Conservation (phyloP, 2,113 vertebrate genomes). For the Gasterosteus aculeatus region DNA sequence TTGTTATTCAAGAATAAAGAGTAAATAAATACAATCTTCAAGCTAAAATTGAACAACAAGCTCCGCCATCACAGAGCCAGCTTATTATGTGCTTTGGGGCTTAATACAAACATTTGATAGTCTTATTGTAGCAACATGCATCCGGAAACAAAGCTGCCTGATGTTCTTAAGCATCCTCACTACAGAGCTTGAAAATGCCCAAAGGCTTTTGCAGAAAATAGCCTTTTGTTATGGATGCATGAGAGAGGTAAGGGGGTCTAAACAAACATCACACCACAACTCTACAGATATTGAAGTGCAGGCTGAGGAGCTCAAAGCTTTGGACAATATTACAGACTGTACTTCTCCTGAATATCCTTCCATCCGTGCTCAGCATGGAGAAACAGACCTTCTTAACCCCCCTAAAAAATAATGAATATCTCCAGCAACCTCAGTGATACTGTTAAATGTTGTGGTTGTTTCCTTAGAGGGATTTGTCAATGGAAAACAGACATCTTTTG, state of each 20-base stretch:
- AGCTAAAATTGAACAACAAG: constrained; percentile 59
- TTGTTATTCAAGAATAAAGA: constrained; percentile 62
- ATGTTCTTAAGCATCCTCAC: constrained; percentile 69
- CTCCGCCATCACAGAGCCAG: constrained; percentile 43
- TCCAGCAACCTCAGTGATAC: constrained; percentile 58
- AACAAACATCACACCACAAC: constrained; percentile 60
- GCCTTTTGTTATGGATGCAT: constrained; percentile 65
- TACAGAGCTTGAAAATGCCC: constrained; percentile 61
- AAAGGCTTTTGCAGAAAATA: constrained; percentile 65
- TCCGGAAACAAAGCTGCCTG: constrained; percentile 71
- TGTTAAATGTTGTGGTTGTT: constrained; percentile 59
- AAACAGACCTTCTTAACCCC: constrained; percentile 42
- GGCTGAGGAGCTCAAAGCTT: constrained; percentile 73
- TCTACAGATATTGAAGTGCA: constrained; percentile 67
- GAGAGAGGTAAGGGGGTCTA: constrained; percentile 72
- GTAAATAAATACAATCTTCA: constrained; percentile 61
- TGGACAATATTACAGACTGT: constrained; percentile 72
- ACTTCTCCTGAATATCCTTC: constrained; percentile 64
- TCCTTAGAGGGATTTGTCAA: constrained; percentile 21
- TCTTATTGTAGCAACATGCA: constrained; percentile 53
- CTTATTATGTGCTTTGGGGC: constrained; percentile 55
- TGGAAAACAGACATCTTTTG: constrained; percentile 16
- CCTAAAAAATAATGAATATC: constrained; percentile 9
- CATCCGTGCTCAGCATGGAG: constrained; percentile 56
- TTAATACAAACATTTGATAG: constrained; percentile 72